A percentile compares a stretch with the other conserved stretches of the same genome.
These are phyloP conservation scores for Morpho achilles DNA, from an alignment of 2,888 invertebrate species.

Conservation along the genomic window DNA sequence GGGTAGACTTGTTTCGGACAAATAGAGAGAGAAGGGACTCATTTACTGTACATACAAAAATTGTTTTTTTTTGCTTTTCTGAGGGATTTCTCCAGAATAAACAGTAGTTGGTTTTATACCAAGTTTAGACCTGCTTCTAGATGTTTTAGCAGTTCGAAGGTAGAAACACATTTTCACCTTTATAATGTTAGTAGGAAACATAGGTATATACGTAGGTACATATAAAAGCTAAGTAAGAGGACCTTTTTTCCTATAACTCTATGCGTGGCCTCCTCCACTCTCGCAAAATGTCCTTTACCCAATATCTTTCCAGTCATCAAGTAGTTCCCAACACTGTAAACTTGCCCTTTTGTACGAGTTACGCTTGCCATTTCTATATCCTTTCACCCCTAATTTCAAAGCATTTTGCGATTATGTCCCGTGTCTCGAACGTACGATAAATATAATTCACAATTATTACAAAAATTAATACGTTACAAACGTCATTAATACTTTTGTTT, in stretches of 20 bases:
- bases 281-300: slow-evolving; percentile 88
- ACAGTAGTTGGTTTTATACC: too few relatives aligned
- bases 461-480: slow-evolving; percentile 45
- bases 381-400: slow-evolving; percentile 49
- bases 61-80: too few relatives aligned
- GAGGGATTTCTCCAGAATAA: too few relatives aligned
- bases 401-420: slow-evolving; percentile 41
- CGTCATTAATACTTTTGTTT: slow-evolving; percentile 57
- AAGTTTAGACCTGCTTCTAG: too few relatives aligned
- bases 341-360: slow-evolving; percentile 59
- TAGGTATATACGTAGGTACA: too few relatives aligned
- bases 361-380: slow-evolving; percentile 52
- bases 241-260: slow-evolving; percentile 84
- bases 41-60: too few relatives aligned
- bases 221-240: not conserved
- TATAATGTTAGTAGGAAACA: too few relatives aligned
- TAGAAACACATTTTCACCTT: too few relatives aligned
- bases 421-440: slow-evolving; percentile 19
- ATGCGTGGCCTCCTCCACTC: slow-evolving; percentile 86
- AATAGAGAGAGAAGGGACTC: too few relatives aligned
- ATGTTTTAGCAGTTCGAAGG: too few relatives aligned
- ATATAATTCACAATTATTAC: slow-evolving; percentile 33
- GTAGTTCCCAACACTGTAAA: slow-evolving; percentile 84
- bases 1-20: too few relatives aligned
- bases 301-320: slow-evolving; percentile 83